These are phyloP conservation scores for Pedetes capensis DNA, from an alignment of 2,113 vertebrate species.

Conservation along the genomic window DNA sequence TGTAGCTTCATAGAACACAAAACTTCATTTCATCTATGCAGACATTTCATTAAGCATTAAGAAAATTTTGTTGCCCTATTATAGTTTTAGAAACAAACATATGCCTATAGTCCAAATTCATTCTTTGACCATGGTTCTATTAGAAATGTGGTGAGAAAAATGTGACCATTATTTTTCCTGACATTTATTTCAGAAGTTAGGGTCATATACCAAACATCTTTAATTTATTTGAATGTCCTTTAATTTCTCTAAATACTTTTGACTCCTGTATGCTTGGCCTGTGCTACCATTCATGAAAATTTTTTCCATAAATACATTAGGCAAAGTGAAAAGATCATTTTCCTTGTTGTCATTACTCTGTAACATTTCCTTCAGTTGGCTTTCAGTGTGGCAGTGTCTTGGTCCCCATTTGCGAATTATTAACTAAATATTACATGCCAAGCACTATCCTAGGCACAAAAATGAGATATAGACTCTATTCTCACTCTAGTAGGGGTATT, in stretches of 20 bases:
- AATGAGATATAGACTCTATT: not conserved
- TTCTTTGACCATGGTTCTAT: not conserved
- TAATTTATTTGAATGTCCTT: slow-evolving; percentile 35
- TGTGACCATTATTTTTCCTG: not conserved
- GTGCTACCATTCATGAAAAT: slow-evolving; percentile 19
- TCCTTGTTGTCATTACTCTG: not conserved
- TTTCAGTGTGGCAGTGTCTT: not conserved
- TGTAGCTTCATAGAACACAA: not conserved
- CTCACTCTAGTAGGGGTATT: not conserved
- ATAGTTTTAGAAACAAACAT: not conserved
- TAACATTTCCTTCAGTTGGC: not conserved
- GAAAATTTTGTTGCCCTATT: not conserved
- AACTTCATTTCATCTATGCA: slow-evolving; percentile 31
- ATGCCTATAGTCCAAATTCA: not conserved
- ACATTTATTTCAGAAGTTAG: not conserved
- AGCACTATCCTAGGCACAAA: not conserved
- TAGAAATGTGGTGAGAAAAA: slow-evolving; percentile 31
- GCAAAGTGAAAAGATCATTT: not conserved
- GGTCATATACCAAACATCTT: not conserved
- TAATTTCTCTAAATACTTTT: slow-evolving; percentile 37
- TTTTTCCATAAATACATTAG: not conserved
- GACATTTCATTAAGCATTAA: slow-evolving; percentile 29
- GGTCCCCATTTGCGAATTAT: not conserved
- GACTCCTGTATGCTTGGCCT: not conserved
- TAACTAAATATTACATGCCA: not conserved